Evolutionary conservation across 2,888 invertebrate genomes (phyloP), one percentile per base, ranked within the genome.

Genomic region (Mellilla xanthometata): DNA sequence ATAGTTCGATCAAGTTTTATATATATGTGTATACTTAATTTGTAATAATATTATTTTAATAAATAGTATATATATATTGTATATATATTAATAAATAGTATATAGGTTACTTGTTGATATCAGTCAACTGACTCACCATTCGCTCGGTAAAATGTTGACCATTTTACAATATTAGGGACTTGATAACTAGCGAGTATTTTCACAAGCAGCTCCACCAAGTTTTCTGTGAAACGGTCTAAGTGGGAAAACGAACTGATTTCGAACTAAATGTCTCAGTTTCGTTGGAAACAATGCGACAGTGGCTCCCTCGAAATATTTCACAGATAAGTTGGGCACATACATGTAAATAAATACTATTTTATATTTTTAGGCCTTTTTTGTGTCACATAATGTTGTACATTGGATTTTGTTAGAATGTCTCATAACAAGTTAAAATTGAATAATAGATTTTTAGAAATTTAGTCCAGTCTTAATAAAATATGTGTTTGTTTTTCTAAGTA

Each of bases 401-500:
- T 29, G 23, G 22, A 38, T 27, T n/a, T 28, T 47, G 29, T 41
- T 10, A 33, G 27, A 22, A 39, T 19, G 13, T 8, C n/a, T n/a
- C n/a, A n/a, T n/a, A n/a, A n/a, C 9, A 13, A 39, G 5, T 31
- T 2, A 5, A 15, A 15, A 15, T 15, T 15, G n/a, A n/a, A n/a
- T 15, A 7, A 23, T n/a, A 23, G n/a, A 5, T 23, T 24, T 33
- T 31, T 38, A 33, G 22, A 15, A 29, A 29, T 33, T 47, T 38
- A 29, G 24, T 29, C 12, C 31, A 23, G 40, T 35, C 29, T 34
- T 22, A 31, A 19, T 36, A 13, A 40, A 36, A 39, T 43, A 35
- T 30, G 39, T 15, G 42, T 45, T 26, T 50, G 34, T 53, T 74
- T 69, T 68, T 60, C 68, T 69, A 86, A 86, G 87, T 86, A 86